A percentile compares a stretch with the other conserved stretches of the same genome.
phyloP scores from a whole-genome alignment of 2,888 invertebrate genomes.

The Actias luna region DNA sequence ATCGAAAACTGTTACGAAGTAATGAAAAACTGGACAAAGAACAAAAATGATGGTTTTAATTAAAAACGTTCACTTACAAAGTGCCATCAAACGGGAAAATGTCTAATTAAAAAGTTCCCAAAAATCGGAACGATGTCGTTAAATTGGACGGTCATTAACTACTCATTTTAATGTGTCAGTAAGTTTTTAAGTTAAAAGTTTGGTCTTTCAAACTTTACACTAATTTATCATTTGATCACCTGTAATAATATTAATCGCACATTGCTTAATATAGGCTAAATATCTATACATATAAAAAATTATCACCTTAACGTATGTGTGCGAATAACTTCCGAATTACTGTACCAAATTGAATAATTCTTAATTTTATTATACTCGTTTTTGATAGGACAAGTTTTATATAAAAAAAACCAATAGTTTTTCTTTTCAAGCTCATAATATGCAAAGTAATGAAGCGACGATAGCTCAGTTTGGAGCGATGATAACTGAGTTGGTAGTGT shows the following conservation, averaged over 20 bases:
- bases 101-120: conserved; percentile 14
- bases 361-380: no score
- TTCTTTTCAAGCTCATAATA: no score
- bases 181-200: conserved; percentile 4
- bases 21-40: conserved; percentile 12
- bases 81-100: conserved; percentile 12
- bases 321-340: no score
- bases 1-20: conserved; percentile 8
- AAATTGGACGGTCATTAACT: conserved; percentile 9
- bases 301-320: no score
- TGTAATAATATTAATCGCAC: background rate
- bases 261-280: no score
- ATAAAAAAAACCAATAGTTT: no score
- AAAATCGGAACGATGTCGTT: conserved; percentile 12
- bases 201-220: background rate
- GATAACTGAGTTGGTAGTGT: no score
- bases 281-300: no score
- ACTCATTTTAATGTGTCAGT: background rate
- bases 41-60: conserved; percentile 21
- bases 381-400: no score
- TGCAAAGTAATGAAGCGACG: no score
- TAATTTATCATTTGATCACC: background rate
- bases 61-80: conserved; percentile 18
- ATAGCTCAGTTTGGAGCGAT: no score
- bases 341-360: no score